A percentile compares a stretch with the other conserved stretches of the same genome.
These are phyloP conservation scores for Emydoidea blandingii DNA, from an alignment of 2,797 vertebrate species.

Conservation along the genomic window DNA sequence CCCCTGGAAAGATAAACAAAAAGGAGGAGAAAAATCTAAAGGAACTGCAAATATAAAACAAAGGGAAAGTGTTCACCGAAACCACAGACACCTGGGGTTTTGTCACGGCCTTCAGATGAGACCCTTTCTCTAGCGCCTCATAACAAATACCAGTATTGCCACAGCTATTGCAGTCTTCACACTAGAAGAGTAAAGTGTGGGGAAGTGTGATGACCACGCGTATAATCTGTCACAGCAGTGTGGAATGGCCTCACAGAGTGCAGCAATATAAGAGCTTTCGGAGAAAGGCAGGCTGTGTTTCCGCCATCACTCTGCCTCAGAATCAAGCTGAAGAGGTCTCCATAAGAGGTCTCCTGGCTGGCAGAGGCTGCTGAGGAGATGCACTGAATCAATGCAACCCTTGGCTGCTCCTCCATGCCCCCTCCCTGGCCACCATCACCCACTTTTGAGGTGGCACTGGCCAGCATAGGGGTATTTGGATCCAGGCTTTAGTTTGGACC, in stretches of 20 bases:
- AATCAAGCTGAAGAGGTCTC: not conserved
- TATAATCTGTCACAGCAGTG: not conserved
- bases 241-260: not conserved
- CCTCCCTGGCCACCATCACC: not conserved
- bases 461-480: not conserved
- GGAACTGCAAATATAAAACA: not conserved
- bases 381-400: not conserved
- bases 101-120: not conserved
- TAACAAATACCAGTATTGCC: not conserved
- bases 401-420: rapidly evolving
- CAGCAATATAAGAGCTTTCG: not conserved
- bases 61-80: not conserved
- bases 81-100: not conserved
- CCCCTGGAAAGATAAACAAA: not conserved
- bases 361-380: not conserved
- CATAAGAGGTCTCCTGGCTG: not conserved
- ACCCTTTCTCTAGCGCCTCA: not conserved
- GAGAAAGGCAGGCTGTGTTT: not conserved
- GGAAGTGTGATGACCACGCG: not conserved
- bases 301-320: not conserved
- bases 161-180: not conserved
- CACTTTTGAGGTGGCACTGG: rapidly evolving
- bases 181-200: not conserved
- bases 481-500: not conserved
- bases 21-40: not conserved